Base-by-base conservation (phyloP, 1,140 invertebrate species). In the Hydropsyche tenuis region DNA sequence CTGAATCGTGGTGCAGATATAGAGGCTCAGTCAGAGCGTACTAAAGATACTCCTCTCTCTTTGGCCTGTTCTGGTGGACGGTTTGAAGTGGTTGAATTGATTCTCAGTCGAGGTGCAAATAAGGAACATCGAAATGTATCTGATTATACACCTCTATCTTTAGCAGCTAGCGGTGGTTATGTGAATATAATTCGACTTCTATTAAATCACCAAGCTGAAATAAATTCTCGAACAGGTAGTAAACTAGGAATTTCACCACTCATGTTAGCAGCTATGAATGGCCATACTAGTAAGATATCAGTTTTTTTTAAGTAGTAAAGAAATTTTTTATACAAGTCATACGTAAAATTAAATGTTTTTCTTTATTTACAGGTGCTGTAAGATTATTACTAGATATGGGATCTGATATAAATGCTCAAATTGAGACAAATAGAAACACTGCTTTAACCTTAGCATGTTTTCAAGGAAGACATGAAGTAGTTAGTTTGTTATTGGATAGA, bases 221-320 rank as follows among this genome's bases (percentile, higher is more conserved):
- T 99, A 73, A 99, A 99, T 86, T 99, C 97, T 4, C 90, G 96
- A 77, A 98, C 96, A 53, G 96, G 96, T 30, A 97, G 94, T 62
- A 99, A 99, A 84, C 86, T 99, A 45, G 97, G 97, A 60, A 99
- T 99, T 79, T 99, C 97, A 0, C 98, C 98, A 1, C 86, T 99
- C 20, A 99, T 99, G 98, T 84, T 99, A 78, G 97, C 98, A 20
- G 96, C 98, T 6, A 99, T 99, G 98, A 99, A 99, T 89, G 98
- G 98, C 0, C 98, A 99, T 85, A 96, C 95, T 18, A 46, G 75
- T 60, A 25, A 53, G 16, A 22, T 74, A 25, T 88, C 18, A 56
- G 30, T 80, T 78, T 70, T 68, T 65, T 53, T 43, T 60, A 53
- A 45, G 37, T 66, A 73, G 43, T 69, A 70, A 56, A 27, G 23